Percentiles rank a stretch among this genome's conserved stretches.
phyloP scores from a whole-genome alignment of 2,113 vertebrate species.

The Lichenostomus cassidix region DNA sequence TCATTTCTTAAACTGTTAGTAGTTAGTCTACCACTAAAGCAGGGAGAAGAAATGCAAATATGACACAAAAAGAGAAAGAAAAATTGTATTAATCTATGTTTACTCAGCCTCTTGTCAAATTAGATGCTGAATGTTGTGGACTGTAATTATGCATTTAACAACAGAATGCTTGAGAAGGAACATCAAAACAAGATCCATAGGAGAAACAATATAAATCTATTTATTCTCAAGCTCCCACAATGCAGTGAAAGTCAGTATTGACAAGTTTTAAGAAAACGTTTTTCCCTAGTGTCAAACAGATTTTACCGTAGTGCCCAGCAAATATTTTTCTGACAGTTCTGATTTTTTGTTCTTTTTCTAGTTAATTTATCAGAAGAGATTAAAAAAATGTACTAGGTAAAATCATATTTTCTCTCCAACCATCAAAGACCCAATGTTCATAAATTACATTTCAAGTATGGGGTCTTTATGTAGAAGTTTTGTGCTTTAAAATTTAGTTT shows the following conservation, averaged over 20 bases:
- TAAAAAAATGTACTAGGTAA: neutral
- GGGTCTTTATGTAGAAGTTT: constrained; percentile 11
- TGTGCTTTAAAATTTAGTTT: constrained; percentile 14
- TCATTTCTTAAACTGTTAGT: neutral
- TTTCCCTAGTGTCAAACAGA: neutral
- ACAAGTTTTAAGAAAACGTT: neutral
- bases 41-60: neutral
- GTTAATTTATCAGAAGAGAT: constrained; percentile 17
- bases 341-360: constrained; percentile 14
- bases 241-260: constrained; percentile 3
- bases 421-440: neutral
- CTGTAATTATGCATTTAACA: constrained; percentile 1
- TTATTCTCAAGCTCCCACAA: constrained; percentile 37
- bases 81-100: neutral
- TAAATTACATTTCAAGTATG: neutral
- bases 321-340: neutral
- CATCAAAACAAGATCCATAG: constrained; percentile 29
- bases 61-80: neutral
- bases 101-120: neutral
- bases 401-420: constrained; percentile 28
- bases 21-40: neutral
- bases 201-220: constrained; percentile 51
- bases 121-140: neutral
- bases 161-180: constrained; percentile 38
- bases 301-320: neutral